phyloP scores from a whole-genome alignment of 2,888 invertebrate species.

The Glyphotaelius pellucidus region DNA sequence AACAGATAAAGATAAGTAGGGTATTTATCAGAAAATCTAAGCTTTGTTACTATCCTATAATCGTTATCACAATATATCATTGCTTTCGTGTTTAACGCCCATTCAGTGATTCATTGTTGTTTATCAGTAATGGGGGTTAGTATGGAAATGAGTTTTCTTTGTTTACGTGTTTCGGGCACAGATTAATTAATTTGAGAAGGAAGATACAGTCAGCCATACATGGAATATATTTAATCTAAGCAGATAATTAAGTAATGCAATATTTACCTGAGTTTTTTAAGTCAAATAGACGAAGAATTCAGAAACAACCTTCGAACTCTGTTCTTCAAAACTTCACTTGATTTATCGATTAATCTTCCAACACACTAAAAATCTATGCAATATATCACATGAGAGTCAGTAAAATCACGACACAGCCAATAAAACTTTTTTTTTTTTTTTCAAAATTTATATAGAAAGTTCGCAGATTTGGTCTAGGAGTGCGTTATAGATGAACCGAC shows the following conservation, averaged over 20 bases:
- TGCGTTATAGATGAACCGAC: constrained; percentile 6
- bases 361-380: constrained; percentile 44
- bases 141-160: not conserved
- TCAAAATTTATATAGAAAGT: not conserved
- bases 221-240: not conserved
- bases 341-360: not conserved
- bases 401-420: constrained; percentile 49
- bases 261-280: constrained; percentile 46
- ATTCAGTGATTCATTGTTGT: not conserved
- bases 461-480: not conserved
- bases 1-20: not conserved
- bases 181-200: not conserved
- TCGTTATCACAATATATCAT: not conserved
- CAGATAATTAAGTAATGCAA: not conserved
- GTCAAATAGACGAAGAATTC: constrained; percentile 19
- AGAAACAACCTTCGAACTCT: not conserved
- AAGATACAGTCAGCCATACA: not conserved
- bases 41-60: not conserved
- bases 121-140: not conserved
- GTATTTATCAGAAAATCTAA: not conserved
- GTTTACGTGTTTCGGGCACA: not conserved
- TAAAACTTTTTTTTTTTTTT: constrained; percentile 23
- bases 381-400: constrained; percentile 50
- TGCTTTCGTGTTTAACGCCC: not conserved
- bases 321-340: not conserved